These are phyloP conservation scores for Sternotherus odoratus DNA, from an alignment of 2,797 vertebrate genomes.

Conservation along the genomic window DNA sequence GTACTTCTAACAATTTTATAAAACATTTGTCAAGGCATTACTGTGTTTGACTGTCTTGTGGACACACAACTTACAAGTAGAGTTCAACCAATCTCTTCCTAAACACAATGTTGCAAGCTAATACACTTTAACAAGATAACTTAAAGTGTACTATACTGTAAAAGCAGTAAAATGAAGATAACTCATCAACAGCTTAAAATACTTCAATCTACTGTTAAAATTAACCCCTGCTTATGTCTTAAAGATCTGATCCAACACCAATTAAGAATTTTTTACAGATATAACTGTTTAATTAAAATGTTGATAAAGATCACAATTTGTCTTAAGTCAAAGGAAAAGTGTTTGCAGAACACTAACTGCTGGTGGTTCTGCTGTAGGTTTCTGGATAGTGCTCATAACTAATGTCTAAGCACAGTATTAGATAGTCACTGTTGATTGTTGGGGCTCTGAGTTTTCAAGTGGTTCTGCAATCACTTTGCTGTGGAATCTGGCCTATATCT, in stretches of 20 bases:
- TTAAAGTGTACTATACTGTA: neutral
- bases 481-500: neutral
- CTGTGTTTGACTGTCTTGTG: neutral
- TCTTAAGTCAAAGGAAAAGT: neutral
- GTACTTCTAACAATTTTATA: neutral
- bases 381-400: neutral
- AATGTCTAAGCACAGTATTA: neutral
- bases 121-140: neutral
- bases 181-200: neutral
- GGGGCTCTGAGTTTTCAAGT: neutral
- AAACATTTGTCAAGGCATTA: neutral
- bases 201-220: constrained; percentile 8
- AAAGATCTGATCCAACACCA: neutral
- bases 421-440: neutral
- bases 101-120: neutral
- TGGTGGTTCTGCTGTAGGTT: neutral
- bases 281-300: neutral
- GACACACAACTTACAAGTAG: neutral
- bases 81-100: neutral
- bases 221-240: neutral
- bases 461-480: neutral
- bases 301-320: neutral
- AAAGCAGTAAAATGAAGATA: neutral
- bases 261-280: neutral
- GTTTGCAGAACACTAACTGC: neutral